A percentile compares a stretch with the other conserved stretches of the same genome.
phyloP scores from a whole-genome alignment of 2,888 invertebrate genomes.

The Rhimphoctona megacephalus region DNA sequence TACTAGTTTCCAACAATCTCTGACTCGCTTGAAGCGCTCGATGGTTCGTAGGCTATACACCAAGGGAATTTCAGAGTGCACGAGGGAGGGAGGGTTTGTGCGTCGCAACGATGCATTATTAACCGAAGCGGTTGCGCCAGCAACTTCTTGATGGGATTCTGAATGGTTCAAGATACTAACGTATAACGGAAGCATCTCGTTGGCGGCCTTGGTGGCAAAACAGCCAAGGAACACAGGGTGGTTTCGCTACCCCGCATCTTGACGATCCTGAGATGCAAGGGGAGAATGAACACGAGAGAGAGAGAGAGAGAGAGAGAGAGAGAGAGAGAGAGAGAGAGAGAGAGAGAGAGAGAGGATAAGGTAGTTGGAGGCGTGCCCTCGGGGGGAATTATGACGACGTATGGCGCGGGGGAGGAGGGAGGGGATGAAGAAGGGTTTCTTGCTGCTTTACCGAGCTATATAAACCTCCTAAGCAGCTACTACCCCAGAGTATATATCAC shows the following conservation, averaged over 20 bases:
- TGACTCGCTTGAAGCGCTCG: background rate
- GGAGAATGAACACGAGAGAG: background rate
- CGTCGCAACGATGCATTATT: conserved; percentile 73
- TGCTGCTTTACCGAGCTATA: conserved; percentile 51
- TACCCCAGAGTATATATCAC: conserved; percentile 24
- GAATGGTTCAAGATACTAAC: conserved; percentile 64
- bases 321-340: background rate
- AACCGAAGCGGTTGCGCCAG: conserved; percentile 74
- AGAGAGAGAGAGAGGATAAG: background rate
- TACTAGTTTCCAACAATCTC: conserved; percentile 38
- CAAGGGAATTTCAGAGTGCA: background rate
- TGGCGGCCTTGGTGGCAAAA: conserved; percentile 61
- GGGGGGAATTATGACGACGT: conserved; percentile 59
- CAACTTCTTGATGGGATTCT: conserved; percentile 78
- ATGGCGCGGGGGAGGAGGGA: background rate
- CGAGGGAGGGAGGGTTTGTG: conserved; percentile 8
- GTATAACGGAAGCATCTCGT: conserved; percentile 42
- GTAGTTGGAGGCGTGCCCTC: conserved; percentile 52
- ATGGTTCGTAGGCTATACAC: conserved; percentile 33
- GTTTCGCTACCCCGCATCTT: conserved; percentile 53
- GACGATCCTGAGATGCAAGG: conserved; percentile 36
- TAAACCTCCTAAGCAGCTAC: conserved; percentile 32
- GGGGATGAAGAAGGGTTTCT: conserved; percentile 10
- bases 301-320: background rate
- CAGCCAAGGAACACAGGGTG: conserved; percentile 37